Evolutionary conservation across 2,113 vertebrate genomes (phyloP).

Genomic region (Rhinolophus ferrumequinum): DNA sequence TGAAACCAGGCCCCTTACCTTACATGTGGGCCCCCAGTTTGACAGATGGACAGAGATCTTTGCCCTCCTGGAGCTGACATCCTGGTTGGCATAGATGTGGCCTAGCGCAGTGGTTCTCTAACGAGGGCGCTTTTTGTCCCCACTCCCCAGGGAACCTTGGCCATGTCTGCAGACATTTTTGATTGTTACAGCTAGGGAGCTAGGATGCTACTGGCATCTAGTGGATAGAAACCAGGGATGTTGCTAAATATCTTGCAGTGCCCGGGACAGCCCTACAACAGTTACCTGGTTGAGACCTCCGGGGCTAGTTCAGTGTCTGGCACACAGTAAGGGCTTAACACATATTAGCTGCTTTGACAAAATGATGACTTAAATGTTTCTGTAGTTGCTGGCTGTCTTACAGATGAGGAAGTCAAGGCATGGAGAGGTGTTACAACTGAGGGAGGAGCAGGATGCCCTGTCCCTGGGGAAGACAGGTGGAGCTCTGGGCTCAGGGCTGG

Average conservation of each 20-base stretch:
- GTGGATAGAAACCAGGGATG: not conserved
- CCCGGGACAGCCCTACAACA: fast-evolving
- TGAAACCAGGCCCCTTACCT: not conserved
- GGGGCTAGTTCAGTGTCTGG: not conserved
- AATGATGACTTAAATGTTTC: fast-evolving
- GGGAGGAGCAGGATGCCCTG: not conserved
- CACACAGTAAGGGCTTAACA: not conserved
- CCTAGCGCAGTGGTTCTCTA: not conserved
- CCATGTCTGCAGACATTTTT: not conserved
- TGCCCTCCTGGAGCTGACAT: not conserved
- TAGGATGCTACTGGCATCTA: not conserved
- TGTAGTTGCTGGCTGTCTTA: not conserved
- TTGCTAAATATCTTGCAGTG: not conserved
- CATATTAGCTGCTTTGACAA: not conserved
- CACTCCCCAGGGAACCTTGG: fast-evolving
- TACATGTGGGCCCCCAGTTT: not conserved
- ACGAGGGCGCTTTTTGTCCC: not conserved
- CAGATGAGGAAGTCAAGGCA: not conserved
- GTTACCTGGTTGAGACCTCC: not conserved
- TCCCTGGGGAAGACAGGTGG: not conserved
- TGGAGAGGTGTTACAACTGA: not conserved
- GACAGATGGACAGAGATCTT: not conserved
- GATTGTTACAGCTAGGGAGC: not conserved
- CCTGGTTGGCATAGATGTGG: no score
- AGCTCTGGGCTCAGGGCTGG: not conserved